A percentile compares a stretch with the other conserved stretches of the same genome.
Conservation (phyloP, 1,140 invertebrate species). For the Cydia pomonella region DNA sequence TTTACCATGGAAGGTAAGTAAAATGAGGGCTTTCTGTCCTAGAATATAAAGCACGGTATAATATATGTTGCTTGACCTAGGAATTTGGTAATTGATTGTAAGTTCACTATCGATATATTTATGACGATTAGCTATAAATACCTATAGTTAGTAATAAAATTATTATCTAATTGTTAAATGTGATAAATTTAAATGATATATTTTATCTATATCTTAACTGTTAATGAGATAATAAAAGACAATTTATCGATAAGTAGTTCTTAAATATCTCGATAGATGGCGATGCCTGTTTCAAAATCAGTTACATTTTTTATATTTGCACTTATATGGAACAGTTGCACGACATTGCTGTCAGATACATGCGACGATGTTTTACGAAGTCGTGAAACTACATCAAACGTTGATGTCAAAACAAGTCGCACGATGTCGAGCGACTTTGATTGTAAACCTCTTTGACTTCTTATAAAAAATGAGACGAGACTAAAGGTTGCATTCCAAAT, state of each 20-base stretch:
- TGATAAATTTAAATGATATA: neutral
- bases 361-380: too few species aligned
- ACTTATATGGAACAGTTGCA: too few species aligned
- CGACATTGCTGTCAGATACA: too few species aligned
- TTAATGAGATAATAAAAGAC: neutral
- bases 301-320: too few species aligned
- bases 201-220: conserved; percentile 4
- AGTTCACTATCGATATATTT: neutral
- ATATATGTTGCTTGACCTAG: neutral
- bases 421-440: too few species aligned
- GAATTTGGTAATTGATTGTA: neutral
- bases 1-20: conserved; percentile 11
- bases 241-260: neutral
- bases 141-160: neutral
- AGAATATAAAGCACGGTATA: neutral
- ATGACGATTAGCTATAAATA: neutral
- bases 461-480: too few species aligned
- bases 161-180: neutral
- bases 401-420: too few species aligned
- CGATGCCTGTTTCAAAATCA: conserved; percentile 21
- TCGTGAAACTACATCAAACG: too few species aligned
- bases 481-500: too few species aligned
- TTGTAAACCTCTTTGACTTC: too few species aligned
- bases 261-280: conserved; percentile 37
- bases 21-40: neutral